Evolutionary conservation across 2,113 vertebrate genomes (phyloP).

Genomic region (Catharus bicknelli): DNA sequence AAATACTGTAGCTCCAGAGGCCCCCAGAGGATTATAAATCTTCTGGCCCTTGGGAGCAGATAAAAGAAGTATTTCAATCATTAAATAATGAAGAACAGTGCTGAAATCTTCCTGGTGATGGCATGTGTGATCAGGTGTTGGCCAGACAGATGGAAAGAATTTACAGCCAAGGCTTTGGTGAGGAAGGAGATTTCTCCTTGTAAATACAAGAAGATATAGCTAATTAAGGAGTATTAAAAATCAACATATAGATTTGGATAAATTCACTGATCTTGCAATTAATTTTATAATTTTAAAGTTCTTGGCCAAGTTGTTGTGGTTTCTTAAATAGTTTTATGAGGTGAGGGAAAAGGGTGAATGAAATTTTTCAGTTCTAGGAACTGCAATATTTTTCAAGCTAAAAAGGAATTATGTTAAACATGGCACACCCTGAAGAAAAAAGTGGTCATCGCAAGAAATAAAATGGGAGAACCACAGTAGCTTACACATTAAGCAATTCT

Average conservation of each 20-base stretch:
- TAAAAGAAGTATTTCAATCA: not conserved
- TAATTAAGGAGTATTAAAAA: constrained; percentile 28
- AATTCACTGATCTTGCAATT: not conserved
- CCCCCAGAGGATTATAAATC: constrained; percentile 37
- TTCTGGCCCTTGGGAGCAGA: constrained; percentile 5
- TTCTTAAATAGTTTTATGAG: constrained; percentile 25
- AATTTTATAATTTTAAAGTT: not conserved
- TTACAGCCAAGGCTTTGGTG: not conserved
- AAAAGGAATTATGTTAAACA: constrained; percentile 5
- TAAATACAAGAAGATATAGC: not conserved
- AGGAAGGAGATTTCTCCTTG: not conserved
- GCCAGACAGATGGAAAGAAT: not conserved
- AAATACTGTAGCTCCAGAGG: constrained; percentile 25
- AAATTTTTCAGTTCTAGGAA: not conserved
- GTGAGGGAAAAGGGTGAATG: not conserved
- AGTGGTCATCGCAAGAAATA: not conserved
- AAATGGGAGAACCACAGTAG: not conserved
- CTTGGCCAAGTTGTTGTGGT: constrained; percentile 5
- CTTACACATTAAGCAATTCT: not conserved
- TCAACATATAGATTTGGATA: constrained; percentile 15
- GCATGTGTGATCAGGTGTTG: constrained; percentile 9
- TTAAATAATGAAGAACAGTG: constrained; percentile 40
- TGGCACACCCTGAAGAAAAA: not conserved
- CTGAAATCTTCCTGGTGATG: constrained; percentile 18
- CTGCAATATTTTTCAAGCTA: not conserved